Percentiles rank a stretch among this genome's conserved stretches.
phyloP scores from a whole-genome alignment of 2,113 vertebrate species.

The Dasyornis broadbenti region DNA sequence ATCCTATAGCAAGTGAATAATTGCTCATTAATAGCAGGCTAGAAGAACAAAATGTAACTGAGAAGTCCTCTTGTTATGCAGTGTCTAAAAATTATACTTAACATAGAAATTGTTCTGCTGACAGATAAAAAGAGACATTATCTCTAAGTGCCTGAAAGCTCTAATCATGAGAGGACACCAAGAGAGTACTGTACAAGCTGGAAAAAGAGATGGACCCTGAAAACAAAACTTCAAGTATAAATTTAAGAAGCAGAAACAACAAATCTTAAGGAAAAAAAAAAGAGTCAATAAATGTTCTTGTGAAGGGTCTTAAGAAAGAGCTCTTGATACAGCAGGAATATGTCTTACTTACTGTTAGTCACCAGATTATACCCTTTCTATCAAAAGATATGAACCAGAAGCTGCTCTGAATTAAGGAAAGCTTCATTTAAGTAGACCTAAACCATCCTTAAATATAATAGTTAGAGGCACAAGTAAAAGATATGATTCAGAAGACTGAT shows the following conservation, averaged over 20 bases:
- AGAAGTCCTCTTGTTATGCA: not conserved
- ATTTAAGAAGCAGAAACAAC: not conserved
- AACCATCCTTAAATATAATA: not conserved
- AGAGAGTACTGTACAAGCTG: not conserved
- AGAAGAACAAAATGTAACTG: conserved; percentile 32
- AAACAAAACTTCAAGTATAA: not conserved
- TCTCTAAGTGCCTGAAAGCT: not conserved
- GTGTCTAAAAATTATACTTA: conserved; percentile 9
- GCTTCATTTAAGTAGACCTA: not conserved
- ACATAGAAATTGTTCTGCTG: not conserved
- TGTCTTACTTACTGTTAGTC: not conserved
- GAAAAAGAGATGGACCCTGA: not conserved
- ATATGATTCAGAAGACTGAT: not conserved
- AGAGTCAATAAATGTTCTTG: not conserved
- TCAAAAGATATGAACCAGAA: not conserved
- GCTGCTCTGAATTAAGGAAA: not conserved
- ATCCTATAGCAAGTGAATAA: not conserved
- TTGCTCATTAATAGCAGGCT: not conserved
- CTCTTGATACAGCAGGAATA: not conserved
- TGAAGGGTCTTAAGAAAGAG: not conserved
- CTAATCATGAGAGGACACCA: not conserved
- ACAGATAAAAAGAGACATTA: not conserved
- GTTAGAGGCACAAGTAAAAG: not conserved
- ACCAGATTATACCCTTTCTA: not conserved
- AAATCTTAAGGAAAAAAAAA: not conserved